phyloP scores from a whole-genome alignment of 2,888 invertebrate species.

The Dasypogon diadema region DNA sequence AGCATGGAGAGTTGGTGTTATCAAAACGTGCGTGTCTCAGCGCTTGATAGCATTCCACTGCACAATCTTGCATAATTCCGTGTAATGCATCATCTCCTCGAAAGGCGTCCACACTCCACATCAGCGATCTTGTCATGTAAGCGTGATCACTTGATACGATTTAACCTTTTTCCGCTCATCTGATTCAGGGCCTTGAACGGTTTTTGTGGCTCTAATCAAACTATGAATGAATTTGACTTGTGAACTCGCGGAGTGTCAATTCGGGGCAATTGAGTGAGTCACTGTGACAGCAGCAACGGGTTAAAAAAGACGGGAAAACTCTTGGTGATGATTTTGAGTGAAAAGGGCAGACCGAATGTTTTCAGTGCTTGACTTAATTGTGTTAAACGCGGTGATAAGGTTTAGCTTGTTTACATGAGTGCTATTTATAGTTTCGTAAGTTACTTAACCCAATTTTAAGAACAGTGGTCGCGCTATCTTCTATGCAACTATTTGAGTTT shows the following conservation, averaged over 20 bases:
- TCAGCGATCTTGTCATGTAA: not conserved
- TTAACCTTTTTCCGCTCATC: slow-evolving; percentile 41
- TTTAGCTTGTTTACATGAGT: not conserved
- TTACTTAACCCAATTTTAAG: not conserved
- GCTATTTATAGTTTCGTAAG: not conserved
- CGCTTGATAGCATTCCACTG: slow-evolving; percentile 6
- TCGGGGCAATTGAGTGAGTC: slow-evolving; percentile 30
- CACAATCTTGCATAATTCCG: slow-evolving; percentile 30
- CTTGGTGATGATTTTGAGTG: slow-evolving; percentile 2
- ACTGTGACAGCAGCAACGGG: not conserved
- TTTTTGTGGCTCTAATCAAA: slow-evolving; percentile 31
- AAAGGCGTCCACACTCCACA: not conserved
- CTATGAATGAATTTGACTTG: slow-evolving; percentile 41
- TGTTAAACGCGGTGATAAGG: not conserved
- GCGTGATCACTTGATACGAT: slow-evolving; percentile 7
- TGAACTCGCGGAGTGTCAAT: slow-evolving; percentile 33
- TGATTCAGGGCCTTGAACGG: slow-evolving; percentile 21
- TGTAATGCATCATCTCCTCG: not conserved
- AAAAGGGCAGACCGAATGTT: slow-evolving; percentile 3
- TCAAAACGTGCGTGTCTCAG: slow-evolving; percentile 16
- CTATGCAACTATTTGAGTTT: too few species aligned
- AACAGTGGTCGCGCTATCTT: not conserved
- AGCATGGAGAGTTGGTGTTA: slow-evolving; percentile 2
- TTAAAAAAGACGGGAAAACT: not conserved
- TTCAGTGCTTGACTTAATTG: not conserved